Evolutionary conservation across 2,113 vertebrate species (phyloP).

Genomic region (Lophura nycthemera): DNA sequence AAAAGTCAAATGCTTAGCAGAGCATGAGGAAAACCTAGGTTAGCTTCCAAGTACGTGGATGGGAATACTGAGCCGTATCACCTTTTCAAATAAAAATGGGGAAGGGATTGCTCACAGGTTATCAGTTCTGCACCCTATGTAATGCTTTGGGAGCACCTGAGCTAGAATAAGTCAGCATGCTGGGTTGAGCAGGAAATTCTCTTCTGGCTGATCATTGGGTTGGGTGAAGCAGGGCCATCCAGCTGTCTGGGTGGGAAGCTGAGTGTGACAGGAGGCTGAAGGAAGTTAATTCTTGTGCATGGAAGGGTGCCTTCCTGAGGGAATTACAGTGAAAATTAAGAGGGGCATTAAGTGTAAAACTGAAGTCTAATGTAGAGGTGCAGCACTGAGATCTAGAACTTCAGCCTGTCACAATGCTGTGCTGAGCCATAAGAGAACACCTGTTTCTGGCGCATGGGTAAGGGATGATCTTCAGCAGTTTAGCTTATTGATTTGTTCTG

Average conservation of each 20-base stretch:
- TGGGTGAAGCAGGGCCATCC: background rate
- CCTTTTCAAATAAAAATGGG: background rate
- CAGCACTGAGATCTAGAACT: background rate
- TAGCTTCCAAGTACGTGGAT: background rate
- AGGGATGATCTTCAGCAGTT: background rate
- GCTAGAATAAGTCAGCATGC: background rate
- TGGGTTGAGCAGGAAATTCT: background rate
- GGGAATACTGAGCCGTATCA: background rate
- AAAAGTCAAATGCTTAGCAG: background rate
- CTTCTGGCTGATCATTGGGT: background rate
- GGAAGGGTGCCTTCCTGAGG: background rate
- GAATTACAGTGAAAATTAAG: background rate
- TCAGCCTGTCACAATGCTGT: background rate
- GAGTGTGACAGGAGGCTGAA: background rate
- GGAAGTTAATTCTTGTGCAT: background rate
- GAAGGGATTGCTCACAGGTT: background rate
- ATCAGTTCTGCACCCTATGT: background rate
- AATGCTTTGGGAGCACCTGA: background rate
- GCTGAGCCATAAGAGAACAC: background rate
- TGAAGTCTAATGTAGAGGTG: background rate
- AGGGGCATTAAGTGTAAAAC: background rate
- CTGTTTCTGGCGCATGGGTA: background rate
- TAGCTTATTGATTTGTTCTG: background rate
- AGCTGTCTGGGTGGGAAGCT: background rate
- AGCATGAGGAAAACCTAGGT: background rate